Conservation (phyloP, 2,888 invertebrate genomes). For the Cosmorhoe ocellata region DNA sequence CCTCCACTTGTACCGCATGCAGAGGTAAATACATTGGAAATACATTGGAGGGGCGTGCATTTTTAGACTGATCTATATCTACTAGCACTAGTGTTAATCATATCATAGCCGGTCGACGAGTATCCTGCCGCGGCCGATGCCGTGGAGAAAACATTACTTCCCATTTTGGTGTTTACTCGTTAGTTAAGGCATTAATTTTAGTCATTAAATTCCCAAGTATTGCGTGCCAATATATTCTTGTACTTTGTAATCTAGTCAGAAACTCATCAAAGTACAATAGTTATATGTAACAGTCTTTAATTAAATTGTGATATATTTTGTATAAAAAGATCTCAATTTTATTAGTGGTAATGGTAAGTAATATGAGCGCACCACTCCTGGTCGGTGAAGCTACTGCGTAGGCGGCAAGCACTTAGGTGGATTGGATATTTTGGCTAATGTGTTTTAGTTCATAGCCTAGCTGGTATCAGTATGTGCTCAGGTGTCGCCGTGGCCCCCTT, state of each 20-base stretch:
- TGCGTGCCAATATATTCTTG: slow-evolving; percentile 20
- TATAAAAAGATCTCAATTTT: slow-evolving; percentile 17
- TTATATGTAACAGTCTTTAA: slow-evolving; percentile 5
- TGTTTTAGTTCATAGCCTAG: no score
- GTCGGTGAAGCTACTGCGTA: background rate
- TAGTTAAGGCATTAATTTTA: background rate
- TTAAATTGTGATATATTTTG: slow-evolving; percentile 23
- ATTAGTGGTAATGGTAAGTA: background rate
- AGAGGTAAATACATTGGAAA: no score
- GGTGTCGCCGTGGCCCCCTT: background rate
- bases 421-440: background rate
- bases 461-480: background rate
- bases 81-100: background rate
- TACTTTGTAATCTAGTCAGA: slow-evolving; percentile 9
- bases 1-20: no score
- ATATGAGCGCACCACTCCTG: slow-evolving; percentile 1
- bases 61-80: no score
- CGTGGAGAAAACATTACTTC: background rate
- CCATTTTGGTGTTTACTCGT: background rate
- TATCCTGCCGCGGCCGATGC: background rate
- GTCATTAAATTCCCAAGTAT: slow-evolving; percentile 7
- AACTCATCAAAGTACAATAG: slow-evolving; percentile 12
- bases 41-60: no score
- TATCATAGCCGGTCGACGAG: background rate
- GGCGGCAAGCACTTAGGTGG: background rate